Evolutionary conservation across 2,113 vertebrate genomes (phyloP).

Genomic region (Phylloscopus trochiloides): DNA sequence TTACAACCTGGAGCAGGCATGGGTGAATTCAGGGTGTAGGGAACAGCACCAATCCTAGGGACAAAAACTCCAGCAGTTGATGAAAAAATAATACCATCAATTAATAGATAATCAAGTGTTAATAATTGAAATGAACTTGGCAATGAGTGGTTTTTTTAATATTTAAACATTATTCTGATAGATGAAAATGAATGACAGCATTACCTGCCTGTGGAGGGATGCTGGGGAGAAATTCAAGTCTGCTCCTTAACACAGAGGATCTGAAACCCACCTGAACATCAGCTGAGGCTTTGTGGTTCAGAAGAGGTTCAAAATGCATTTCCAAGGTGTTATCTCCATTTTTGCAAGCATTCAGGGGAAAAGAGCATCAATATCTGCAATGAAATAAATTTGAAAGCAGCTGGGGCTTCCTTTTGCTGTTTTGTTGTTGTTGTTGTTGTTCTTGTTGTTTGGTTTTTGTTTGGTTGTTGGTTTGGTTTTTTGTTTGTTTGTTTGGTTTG

Average conservation of each 20-base stretch:
- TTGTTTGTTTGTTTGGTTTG: too few species aligned
- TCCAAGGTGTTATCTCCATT: fast-evolving
- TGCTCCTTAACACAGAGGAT: not conserved
- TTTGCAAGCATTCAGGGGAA: not conserved
- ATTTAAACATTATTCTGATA: constrained; percentile 1
- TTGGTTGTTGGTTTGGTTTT: too few species aligned
- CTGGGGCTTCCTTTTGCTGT: not conserved
- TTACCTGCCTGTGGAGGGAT: not conserved
- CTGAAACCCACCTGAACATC: not conserved
- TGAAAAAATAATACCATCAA: constrained; percentile 41
- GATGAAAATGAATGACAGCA: not conserved
- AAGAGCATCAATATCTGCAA: not conserved
- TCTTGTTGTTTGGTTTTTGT: not conserved
- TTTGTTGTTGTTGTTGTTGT: too few species aligned
- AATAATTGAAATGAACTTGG: not conserved
- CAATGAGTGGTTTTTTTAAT: not conserved
- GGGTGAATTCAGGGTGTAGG: not conserved
- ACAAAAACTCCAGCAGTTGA: not conserved
- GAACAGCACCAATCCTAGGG: not conserved
- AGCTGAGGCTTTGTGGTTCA: not conserved
- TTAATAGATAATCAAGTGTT: constrained; percentile 39
- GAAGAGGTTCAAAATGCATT: fast-evolving
- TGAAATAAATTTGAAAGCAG: not conserved
- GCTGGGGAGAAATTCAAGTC: not conserved
- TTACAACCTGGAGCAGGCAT: not conserved